phyloP scores from a whole-genome alignment of 1,140 invertebrate species.

The Aphelinus atriplicis region DNA sequence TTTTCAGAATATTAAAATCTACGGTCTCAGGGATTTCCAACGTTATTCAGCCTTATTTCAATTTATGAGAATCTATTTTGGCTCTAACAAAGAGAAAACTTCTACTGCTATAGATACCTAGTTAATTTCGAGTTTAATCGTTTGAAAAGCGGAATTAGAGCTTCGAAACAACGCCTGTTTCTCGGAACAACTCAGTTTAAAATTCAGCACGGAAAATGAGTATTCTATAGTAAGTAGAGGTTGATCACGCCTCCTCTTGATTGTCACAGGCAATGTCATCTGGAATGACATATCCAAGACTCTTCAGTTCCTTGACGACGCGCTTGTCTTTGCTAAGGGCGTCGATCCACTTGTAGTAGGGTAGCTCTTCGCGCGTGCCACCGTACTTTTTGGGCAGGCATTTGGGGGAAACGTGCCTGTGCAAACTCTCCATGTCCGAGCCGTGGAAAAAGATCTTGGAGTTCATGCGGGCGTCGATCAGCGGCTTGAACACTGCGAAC shows the following conservation, averaged over 20 bases:
- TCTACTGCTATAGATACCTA: too few relatives aligned
- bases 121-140: background rate
- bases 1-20: too few relatives aligned
- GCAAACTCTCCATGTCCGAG: constrained; percentile 77
- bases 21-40: too few relatives aligned
- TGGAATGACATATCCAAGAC: constrained; percentile 69
- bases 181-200: constrained; percentile 5
- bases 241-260: constrained; percentile 28
- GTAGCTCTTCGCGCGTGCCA: constrained; percentile 75
- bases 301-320: constrained; percentile 74
- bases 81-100: too few relatives aligned
- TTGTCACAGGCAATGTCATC: constrained; percentile 46
- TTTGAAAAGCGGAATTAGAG: constrained; percentile 2
- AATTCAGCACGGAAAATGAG: background rate
- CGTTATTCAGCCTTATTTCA: too few relatives aligned
- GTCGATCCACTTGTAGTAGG: constrained; percentile 79
- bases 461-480: constrained; percentile 75
- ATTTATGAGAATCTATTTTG: too few relatives aligned
- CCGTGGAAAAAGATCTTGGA: constrained; percentile 81
- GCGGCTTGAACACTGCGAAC: constrained; percentile 80
- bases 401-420: constrained; percentile 77
- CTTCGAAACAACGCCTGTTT: constrained; percentile 37
- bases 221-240: background rate
- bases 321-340: constrained; percentile 67
- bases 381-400: constrained; percentile 77